These are phyloP conservation scores for Rhinichthys osculus DNA, from an alignment of 2,797 vertebrate species.

Conservation along the genomic window DNA sequence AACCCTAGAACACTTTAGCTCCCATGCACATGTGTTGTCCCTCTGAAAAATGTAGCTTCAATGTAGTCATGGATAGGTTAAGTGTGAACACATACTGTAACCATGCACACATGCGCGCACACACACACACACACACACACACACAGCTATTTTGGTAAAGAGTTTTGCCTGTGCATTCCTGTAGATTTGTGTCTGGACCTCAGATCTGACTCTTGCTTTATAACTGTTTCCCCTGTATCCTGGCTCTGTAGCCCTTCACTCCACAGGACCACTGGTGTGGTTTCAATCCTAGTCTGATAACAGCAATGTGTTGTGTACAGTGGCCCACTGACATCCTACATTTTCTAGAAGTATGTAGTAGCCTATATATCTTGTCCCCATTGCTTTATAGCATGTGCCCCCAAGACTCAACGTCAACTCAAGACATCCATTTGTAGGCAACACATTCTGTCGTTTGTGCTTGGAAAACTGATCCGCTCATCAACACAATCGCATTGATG, in stretches of 20 bases:
- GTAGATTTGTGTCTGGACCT: slow-evolving; percentile 57
- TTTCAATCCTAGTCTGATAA: slow-evolving; percentile 53
- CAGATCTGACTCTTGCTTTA: slow-evolving; percentile 56
- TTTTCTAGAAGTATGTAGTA: slow-evolving; percentile 38
- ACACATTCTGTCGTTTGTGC: slow-evolving; percentile 59
- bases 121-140: slow-evolving; percentile 44
- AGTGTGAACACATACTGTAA: slow-evolving; percentile 59
- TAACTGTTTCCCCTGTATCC: slow-evolving; percentile 56
- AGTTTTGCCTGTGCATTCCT: slow-evolving; percentile 65
- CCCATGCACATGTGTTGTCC: slow-evolving; percentile 52
- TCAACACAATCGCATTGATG: slow-evolving; percentile 74
- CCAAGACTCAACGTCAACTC: slow-evolving; percentile 17
- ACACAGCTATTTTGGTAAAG: slow-evolving; percentile 46
- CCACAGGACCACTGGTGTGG: slow-evolving; percentile 59
- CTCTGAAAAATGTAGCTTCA: slow-evolving; percentile 56
- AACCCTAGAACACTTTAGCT: slow-evolving; percentile 54
- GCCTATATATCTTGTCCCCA: slow-evolving; percentile 36
- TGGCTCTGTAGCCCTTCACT: slow-evolving; percentile 65
- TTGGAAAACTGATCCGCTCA: slow-evolving; percentile 64
- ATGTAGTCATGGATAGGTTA: slow-evolving; percentile 58
- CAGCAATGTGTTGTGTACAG: slow-evolving; percentile 60
- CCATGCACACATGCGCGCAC: slow-evolving; percentile 41
- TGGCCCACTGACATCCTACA: slow-evolving; percentile 42
- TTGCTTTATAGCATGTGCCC: slow-evolving; percentile 56
- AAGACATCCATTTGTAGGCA: slow-evolving; percentile 59